phyloP scores from a whole-genome alignment of 2,888 invertebrate species.

The Andrena bicolor region DNA sequence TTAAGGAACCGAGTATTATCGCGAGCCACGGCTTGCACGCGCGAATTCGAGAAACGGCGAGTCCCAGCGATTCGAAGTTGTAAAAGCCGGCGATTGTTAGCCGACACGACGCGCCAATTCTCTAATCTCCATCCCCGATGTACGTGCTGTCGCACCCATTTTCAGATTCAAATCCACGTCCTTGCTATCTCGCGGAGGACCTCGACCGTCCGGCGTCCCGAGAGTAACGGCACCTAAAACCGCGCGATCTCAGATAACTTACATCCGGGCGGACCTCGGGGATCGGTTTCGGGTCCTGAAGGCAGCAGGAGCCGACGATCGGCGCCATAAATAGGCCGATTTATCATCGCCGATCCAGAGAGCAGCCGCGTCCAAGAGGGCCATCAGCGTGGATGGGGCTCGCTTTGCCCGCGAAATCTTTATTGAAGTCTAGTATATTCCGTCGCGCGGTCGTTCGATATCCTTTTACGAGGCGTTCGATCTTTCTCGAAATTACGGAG shows the following conservation, averaged over 20 bases:
- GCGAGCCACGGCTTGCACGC: too few species aligned
- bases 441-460: constrained; percentile 22
- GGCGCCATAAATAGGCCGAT: constrained; percentile 19
- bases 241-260: neutral
- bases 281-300: neutral
- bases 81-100: too few species aligned
- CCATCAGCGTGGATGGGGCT: neutral
- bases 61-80: too few species aligned
- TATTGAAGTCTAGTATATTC: constrained; percentile 41
- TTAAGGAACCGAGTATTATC: too few species aligned
- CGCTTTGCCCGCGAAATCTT: constrained; percentile 43
- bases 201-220: neutral
- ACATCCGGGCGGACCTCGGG: neutral
- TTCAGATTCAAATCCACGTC: too few species aligned
- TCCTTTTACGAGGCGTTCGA: constrained; percentile 43
- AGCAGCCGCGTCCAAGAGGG: constrained; percentile 2
- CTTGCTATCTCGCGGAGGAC: neutral
- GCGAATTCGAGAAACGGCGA: too few species aligned
- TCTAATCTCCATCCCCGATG: too few species aligned
- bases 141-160: too few species aligned
- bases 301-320: neutral
- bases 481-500: constrained; percentile 30
- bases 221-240: neutral
- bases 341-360: constrained; percentile 24
- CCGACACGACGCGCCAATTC: too few species aligned